Conservation (phyloP, 92 coral and sea anemone genomes). For the Zoanthus sansibaricus region DNA sequence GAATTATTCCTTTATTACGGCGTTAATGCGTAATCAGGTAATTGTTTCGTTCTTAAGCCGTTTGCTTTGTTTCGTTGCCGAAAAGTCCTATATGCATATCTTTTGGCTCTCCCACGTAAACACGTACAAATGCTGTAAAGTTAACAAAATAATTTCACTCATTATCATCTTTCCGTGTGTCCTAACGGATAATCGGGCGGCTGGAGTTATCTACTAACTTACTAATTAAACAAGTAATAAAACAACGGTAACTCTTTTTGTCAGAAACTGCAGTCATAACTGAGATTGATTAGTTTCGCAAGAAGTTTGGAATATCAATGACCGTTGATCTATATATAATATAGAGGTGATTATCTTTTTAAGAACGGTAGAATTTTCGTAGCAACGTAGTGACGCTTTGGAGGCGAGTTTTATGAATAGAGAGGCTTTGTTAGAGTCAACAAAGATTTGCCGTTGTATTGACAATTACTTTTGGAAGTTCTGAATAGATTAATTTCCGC, state of each 20-base stretch:
- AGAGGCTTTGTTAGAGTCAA: conserved; percentile 42
- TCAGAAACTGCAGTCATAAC: neutral
- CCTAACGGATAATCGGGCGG: too few relatives aligned
- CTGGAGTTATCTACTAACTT: neutral
- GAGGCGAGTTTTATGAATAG: conserved; percentile 21
- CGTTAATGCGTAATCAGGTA: too few relatives aligned
- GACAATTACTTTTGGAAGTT: conserved; percentile 23
- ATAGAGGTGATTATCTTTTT: conserved; percentile 12
- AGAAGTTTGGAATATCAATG: neutral
- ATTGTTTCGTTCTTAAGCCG: too few relatives aligned
- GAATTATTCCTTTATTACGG: too few relatives aligned
- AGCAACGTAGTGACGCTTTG: conserved; percentile 40
- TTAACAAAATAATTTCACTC: too few relatives aligned
- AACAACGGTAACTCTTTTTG: neutral
- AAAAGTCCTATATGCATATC: too few relatives aligned
- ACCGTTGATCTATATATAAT: neutral
- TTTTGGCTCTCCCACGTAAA: too few relatives aligned
- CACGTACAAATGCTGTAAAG: too few relatives aligned
- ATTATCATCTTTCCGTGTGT: too few relatives aligned
- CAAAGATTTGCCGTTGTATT: conserved; percentile 26
- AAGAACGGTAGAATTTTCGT: conserved; percentile 9
- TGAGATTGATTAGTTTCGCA: neutral
- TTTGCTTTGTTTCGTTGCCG: too few relatives aligned
- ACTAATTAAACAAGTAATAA: neutral
- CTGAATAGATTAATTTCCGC: conserved; percentile 26